These are phyloP conservation scores for Triplophysa tibetana DNA, from an alignment of 2,113 vertebrate species.

Conservation along the genomic window DNA sequence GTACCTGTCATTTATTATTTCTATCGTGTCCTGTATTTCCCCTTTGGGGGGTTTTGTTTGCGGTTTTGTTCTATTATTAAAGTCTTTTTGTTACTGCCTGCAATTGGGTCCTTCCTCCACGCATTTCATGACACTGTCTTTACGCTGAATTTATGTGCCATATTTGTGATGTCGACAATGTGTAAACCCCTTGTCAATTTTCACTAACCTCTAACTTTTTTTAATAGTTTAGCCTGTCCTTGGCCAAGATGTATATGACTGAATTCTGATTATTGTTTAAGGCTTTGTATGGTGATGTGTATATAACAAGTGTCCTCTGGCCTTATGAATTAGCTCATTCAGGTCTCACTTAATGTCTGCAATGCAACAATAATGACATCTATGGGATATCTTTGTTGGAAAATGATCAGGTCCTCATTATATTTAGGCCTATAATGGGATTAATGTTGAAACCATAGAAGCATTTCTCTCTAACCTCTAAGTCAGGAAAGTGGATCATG, in stretches of 20 bases:
- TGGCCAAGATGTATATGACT: conserved; percentile 43
- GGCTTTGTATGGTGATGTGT: conserved; percentile 3
- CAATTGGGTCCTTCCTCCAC: too few relatives aligned
- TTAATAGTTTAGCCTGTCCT: conserved; percentile 39
- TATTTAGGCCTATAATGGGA: conserved; percentile 11
- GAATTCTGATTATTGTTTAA: conserved; percentile 33
- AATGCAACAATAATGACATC: too few relatives aligned
- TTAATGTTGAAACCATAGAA: conserved; percentile 13
- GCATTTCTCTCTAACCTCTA: conserved; percentile 1
- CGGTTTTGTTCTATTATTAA: too few relatives aligned
- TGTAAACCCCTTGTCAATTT: conserved; percentile 19
- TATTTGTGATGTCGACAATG: conserved; percentile 9
- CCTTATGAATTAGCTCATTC: neutral
- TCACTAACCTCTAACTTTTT: conserved; percentile 12
- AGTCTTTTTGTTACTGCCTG: too few relatives aligned
- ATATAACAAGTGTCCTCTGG: neutral
- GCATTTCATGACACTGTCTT: too few relatives aligned
- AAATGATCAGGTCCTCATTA: neutral
- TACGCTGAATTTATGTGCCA: neutral
- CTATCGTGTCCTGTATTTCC: too few relatives aligned
- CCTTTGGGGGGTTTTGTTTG: too few relatives aligned
- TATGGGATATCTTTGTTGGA: too few relatives aligned
- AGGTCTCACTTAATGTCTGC: neutral
- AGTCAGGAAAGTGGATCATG: conserved; percentile 15
- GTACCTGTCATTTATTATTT: too few relatives aligned